phyloP scores from a whole-genome alignment of 2,888 invertebrate species.

The Archaeoteleia sp. region DNA sequence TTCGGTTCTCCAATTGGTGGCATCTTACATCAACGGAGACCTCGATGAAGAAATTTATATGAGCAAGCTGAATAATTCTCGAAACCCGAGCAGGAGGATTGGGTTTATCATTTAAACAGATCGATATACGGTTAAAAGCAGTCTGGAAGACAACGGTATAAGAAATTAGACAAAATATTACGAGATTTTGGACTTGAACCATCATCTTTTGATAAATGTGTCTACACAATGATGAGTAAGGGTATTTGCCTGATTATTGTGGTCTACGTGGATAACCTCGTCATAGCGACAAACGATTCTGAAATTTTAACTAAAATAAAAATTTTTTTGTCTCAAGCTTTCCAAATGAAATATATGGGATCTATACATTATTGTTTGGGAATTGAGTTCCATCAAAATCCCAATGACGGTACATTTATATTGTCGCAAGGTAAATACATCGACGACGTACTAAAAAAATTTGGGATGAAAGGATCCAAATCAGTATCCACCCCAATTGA shows the following conservation, averaged over 20 bases:
- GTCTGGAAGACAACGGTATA: slow-evolving; percentile 39
- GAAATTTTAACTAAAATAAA: slow-evolving; percentile 9
- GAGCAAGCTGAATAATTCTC: slow-evolving; percentile 35
- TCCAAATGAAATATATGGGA: slow-evolving; percentile 42
- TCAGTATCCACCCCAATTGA: slow-evolving; percentile 40
- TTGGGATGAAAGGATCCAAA: slow-evolving; percentile 39
- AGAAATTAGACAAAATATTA: slow-evolving; percentile 9
- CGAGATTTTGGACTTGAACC: background rate
- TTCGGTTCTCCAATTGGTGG: too few species aligned
- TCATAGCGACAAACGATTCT: slow-evolving; percentile 26
- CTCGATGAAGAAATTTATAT: slow-evolving; percentile 60
- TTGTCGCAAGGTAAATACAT: slow-evolving; percentile 34
- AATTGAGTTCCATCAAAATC: slow-evolving; percentile 23
- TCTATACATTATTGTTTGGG: slow-evolving; percentile 35
- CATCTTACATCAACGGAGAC: too few species aligned
- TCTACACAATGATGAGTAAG: background rate
- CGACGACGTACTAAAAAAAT: slow-evolving; percentile 18
- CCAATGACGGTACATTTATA: too few species aligned
- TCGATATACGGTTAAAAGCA: slow-evolving; percentile 45
- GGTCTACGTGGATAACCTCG: slow-evolving; percentile 48
- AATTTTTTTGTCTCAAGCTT: slow-evolving; percentile 9
- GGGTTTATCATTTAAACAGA: slow-evolving; percentile 25
- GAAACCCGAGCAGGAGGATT: slow-evolving; percentile 5
- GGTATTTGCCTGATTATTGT: slow-evolving; percentile 15
- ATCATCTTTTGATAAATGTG: background rate